These are phyloP conservation scores for Calypte anna DNA, from an alignment of 2,113 vertebrate species.

Conservation along the genomic window DNA sequence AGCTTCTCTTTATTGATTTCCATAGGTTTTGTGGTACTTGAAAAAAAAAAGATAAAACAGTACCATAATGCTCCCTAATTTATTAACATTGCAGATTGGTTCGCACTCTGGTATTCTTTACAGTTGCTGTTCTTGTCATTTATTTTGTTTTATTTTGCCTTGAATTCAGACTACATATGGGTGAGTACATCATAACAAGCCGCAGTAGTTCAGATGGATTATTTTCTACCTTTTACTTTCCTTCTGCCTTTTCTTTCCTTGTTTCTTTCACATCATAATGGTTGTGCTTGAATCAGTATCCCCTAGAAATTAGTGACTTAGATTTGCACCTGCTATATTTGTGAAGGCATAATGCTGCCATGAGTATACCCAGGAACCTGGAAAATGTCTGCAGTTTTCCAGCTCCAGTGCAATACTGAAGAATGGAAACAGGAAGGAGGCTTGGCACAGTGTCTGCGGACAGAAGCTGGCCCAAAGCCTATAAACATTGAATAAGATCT, in stretches of 20 bases:
- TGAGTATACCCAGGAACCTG: neutral
- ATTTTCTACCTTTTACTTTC: neutral
- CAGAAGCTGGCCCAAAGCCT: neutral
- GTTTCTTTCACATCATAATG: neutral
- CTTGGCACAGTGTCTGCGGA: neutral
- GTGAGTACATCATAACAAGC: neutral
- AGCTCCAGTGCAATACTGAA: neutral
- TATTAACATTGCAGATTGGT: neutral
- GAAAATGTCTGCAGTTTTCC: neutral
- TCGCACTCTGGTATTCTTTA: neutral
- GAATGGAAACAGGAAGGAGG: neutral
- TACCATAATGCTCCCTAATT: neutral
- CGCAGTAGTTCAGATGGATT: rapidly evolving
- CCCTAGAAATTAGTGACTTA: neutral
- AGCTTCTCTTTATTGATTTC: neutral
- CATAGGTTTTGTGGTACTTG: rapidly evolving
- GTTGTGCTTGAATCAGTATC: neutral
- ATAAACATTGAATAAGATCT: neutral
- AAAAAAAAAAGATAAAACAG: too few species aligned
- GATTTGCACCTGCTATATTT: neutral
- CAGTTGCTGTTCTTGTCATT: neutral
- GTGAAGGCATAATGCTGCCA: neutral
- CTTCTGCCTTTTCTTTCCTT: neutral
- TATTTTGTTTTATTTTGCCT: neutral
- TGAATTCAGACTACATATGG: neutral